phyloP scores from a whole-genome alignment of 2,888 invertebrate genomes.

The Chelonus formosanus region DNA sequence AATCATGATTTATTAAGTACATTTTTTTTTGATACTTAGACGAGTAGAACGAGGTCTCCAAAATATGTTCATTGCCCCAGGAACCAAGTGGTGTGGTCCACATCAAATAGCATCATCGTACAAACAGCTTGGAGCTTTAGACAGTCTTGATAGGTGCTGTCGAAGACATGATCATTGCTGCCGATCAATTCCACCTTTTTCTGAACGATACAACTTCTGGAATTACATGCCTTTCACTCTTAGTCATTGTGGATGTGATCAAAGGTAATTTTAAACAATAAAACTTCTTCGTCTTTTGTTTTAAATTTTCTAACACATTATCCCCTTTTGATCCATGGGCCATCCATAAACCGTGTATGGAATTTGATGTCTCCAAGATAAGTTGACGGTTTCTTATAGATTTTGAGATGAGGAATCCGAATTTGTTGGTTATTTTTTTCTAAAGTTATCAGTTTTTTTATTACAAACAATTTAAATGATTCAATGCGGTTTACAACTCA shows the following conservation, averaged over 20 bases:
- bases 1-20: neutral
- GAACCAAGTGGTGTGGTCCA: constrained; percentile 81
- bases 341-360: too few species aligned
- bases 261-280: constrained; percentile 69
- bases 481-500: too few species aligned
- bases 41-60: constrained; percentile 58
- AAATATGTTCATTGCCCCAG: constrained; percentile 71
- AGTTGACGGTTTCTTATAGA: too few species aligned
- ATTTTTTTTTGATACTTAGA: constrained; percentile 26
- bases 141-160: constrained; percentile 76
- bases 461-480: too few species aligned
- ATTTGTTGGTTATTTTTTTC: too few species aligned
- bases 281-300: neutral
- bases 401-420: too few species aligned
- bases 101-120: constrained; percentile 70
- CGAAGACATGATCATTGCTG: constrained; percentile 78
- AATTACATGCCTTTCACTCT: constrained; percentile 78
- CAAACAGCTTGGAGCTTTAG: constrained; percentile 71
- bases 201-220: constrained; percentile 71
- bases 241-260: constrained; percentile 81
- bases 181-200: constrained; percentile 72
- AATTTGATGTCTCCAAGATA: too few species aligned
- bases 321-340: too few species aligned
- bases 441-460: too few species aligned
- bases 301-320: too few species aligned